A percentile compares a stretch with the other conserved stretches of the same genome.
phyloP scores from a whole-genome alignment of 35 echinoderm and acorn worm species.

The Ophioderma brevispina region DNA sequence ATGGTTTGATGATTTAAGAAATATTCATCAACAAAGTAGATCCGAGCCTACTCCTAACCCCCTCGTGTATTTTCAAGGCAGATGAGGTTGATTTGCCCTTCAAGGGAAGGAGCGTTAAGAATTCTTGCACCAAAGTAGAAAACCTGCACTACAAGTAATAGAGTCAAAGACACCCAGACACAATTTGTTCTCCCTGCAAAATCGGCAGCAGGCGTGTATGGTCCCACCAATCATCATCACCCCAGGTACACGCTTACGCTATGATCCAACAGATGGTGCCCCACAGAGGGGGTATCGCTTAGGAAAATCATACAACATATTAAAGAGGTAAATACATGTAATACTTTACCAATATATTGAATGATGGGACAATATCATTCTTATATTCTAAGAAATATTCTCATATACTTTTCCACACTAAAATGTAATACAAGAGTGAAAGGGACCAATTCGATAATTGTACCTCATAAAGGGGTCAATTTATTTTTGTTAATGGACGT shows the following conservation, averaged over 20 bases:
- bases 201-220: background rate
- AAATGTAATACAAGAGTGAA: too few relatives aligned
- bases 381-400: too few relatives aligned
- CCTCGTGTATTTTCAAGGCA: background rate
- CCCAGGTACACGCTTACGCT: background rate
- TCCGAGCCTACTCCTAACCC: background rate
- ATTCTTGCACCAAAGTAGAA: slow-evolving; percentile 2
- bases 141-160: background rate
- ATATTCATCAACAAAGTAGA: background rate
- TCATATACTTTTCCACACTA: too few relatives aligned
- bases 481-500: too few relatives aligned
- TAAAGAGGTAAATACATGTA: too few relatives aligned
- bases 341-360: too few relatives aligned
- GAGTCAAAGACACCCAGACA: background rate
- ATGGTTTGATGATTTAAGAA: background rate
- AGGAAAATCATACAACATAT: too few relatives aligned
- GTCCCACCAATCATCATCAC: background rate
- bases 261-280: background rate
- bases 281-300: background rate
- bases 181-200: background rate
- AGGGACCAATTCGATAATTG: too few relatives aligned
- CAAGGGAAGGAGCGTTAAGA: background rate
- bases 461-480: too few relatives aligned
- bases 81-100: background rate
- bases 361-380: too few relatives aligned